Conservation (phyloP, 2,113 vertebrate species). For the Clarias gariepinus region DNA sequence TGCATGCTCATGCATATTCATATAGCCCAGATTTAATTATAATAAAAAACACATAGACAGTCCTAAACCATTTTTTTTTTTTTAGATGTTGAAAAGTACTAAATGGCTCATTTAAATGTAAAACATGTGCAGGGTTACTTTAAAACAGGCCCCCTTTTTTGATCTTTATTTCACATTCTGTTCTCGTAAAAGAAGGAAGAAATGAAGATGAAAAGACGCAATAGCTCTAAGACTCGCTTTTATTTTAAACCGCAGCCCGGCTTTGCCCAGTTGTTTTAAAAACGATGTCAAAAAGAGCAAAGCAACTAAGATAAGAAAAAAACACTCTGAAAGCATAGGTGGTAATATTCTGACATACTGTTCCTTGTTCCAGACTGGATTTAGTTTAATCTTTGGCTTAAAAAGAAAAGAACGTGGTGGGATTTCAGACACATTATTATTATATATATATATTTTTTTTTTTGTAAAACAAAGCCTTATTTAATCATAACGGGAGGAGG, state of each 20-base stretch:
- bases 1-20: not conserved
- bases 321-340: not conserved
- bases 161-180: constrained; percentile 18
- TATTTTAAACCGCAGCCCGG: not conserved
- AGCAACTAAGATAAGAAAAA: not conserved
- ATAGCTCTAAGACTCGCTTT: not conserved
- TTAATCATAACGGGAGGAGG: not conserved
- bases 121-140: constrained; percentile 5
- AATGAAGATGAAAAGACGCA: constrained; percentile 9
- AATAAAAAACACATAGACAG: not conserved
- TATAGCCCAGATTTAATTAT: not conserved
- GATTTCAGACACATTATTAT: not conserved
- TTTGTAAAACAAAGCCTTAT: not conserved
- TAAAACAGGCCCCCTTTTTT: not conserved
- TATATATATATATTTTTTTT: no score
- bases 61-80: not conserved
- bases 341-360: constrained; percentile 1
- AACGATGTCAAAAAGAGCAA: not conserved
- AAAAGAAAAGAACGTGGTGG: not conserved
- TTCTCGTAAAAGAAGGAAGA: not conserved
- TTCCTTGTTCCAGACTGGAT: not conserved
- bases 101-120: not conserved
- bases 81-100: not conserved
- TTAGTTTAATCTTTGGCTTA: not conserved
- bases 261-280: not conserved